Evolutionary conservation across 2,888 invertebrate genomes (phyloP).

Genomic region (Heliconius sara): DNA sequence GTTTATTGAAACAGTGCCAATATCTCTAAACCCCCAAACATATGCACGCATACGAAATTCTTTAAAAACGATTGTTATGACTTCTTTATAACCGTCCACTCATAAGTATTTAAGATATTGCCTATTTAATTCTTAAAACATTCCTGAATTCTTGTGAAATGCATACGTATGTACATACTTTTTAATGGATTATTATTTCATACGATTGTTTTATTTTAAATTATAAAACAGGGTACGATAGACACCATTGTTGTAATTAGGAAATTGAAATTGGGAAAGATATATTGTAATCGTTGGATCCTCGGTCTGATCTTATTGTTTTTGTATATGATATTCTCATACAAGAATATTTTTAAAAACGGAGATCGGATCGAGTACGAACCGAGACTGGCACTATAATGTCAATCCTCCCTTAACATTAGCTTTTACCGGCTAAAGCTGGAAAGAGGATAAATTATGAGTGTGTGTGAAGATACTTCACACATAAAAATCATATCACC

Average conservation of each 20-base stretch:
- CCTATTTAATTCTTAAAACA: neutral
- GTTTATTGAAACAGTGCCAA: slow-evolving; percentile 64
- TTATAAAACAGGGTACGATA: neutral
- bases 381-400: no score
- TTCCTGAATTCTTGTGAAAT: slow-evolving; percentile 7
- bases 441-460: no score
- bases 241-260: neutral
- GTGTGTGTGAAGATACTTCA: no score
- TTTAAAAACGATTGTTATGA: slow-evolving; percentile 56
- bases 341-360: no score
- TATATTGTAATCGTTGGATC: neutral
- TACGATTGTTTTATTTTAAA: no score
- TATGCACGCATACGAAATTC: slow-evolving; percentile 50
- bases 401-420: no score
- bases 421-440: no score
- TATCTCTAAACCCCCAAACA: slow-evolving; percentile 54
- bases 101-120: slow-evolving; percentile 41
- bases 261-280: neutral
- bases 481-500: no score
- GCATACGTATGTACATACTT: neutral
- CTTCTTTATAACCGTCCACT: slow-evolving; percentile 52
- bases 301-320: no score
- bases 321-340: no score
- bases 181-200: neutral
- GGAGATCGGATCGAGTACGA: no score